These are phyloP conservation scores for Dasyprocta punctata DNA, from an alignment of 2,113 vertebrate genomes.

Conservation along the genomic window DNA sequence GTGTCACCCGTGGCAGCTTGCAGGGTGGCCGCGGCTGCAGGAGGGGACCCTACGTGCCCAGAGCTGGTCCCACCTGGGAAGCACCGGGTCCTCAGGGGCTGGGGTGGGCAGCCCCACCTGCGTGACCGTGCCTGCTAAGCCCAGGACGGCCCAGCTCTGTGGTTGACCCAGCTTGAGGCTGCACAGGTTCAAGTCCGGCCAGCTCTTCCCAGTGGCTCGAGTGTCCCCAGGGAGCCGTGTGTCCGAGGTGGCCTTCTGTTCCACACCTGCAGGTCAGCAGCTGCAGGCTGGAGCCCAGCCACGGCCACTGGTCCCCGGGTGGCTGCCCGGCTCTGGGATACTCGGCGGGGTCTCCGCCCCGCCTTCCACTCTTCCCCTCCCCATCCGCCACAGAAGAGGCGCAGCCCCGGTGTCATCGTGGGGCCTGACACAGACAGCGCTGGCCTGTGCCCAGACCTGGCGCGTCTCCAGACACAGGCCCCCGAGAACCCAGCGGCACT, in stretches of 20 bases:
- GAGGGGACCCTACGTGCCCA: not conserved
- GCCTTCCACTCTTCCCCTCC: not conserved
- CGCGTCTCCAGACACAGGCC: not conserved
- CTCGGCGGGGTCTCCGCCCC: not conserved
- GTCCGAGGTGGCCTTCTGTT: not conserved
- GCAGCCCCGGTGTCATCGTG: not conserved
- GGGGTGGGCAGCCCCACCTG: not conserved
- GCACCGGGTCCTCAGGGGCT: accelerated
- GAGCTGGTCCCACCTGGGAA: not conserved
- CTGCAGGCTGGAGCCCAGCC: not conserved
- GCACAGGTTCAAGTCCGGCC: not conserved
- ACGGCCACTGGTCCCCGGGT: not conserved
- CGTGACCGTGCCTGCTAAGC: accelerated
- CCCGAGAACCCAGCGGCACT: not conserved
- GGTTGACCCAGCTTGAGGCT: not conserved
- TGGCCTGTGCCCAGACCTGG: not conserved
- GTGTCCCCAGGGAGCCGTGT: not conserved
- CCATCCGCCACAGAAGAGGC: not conserved
- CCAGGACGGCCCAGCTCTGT: too few species aligned
- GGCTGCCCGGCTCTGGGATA: not conserved
- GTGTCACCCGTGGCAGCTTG: not conserved
- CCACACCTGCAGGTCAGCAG: not conserved
- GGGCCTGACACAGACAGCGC: not conserved
- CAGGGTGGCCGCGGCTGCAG: not conserved
- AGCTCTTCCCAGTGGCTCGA: not conserved